Base-by-base conservation (phyloP, 2,113 vertebrate species). In the Kryptolebias marmoratus region DNA sequence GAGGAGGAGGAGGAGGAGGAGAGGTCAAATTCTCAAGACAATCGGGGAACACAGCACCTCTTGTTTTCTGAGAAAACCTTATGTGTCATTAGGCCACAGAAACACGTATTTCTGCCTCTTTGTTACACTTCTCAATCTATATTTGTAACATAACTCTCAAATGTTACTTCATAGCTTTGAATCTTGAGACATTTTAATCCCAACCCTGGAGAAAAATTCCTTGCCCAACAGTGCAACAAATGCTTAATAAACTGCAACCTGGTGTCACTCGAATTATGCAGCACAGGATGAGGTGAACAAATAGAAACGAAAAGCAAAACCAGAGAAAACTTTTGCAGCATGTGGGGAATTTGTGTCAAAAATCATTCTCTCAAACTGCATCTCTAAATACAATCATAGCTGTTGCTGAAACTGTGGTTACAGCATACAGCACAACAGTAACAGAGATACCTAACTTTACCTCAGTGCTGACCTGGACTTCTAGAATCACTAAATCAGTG, bases 1-100 rank as follows among this genome's bases (percentile, higher is more conserved):
- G 59, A 77, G 64, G 70, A 74, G 52, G 56, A 68, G 68, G 77
- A 22, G 22, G 22, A 78, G 72, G 77, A 80, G 84, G 73, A 78
- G 60, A 87, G 86, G 84, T 87, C 58, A 32, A 73, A 55, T 48
- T 71, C 77, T 75, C 64, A 54, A 47, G 63, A 58, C 27, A 18
- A 57, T 42, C 1, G 11, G 6, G 71, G 64, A 77, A 79, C 59
- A 57, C 76, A 73, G 66, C 27, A 1, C 12, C 63, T 73, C 45
- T 72, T 61, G 16, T 59, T 71, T 56, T 72, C n/a, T 48, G 2
- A 36, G 68, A 14, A 54, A 36, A 27, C 30, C 68, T 57, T 22
- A 60, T 49, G 54, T 70, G 32, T 71, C 47, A 16, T 68, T 36
- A 12, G 68, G 55, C 39, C 42, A 22, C n/a, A 45, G 4, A 39